These are phyloP conservation scores for Sebastiscus albofasciatus DNA, from an alignment of 2,797 vertebrate species.

Conservation along the genomic window DNA sequence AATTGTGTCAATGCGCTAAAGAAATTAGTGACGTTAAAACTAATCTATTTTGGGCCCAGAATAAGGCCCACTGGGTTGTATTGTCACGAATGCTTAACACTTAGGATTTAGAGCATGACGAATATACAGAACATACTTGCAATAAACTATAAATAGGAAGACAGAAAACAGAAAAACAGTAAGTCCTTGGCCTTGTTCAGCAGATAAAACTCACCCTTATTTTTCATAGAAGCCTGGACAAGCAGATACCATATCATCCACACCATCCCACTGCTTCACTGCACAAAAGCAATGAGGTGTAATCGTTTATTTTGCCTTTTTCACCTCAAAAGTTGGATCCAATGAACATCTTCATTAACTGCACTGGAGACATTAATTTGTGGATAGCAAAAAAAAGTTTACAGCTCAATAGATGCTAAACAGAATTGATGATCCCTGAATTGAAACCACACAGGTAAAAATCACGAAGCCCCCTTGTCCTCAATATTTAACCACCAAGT, in stretches of 20 bases:
- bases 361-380: constrained; percentile 20
- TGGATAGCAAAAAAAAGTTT: neutral
- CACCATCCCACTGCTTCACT: constrained; percentile 12
- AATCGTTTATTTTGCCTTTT: constrained; percentile 30
- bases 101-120: neutral
- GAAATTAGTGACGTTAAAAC: too few species aligned
- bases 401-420: constrained; percentile 16
- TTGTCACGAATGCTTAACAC: neutral
- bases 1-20: too few species aligned
- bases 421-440: constrained; percentile 19
- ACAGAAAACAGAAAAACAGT: constrained; percentile 4
- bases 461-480: neutral
- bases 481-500: constrained; percentile 6
- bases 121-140: neutral
- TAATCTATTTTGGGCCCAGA: neutral
- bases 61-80: neutral
- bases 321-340: constrained; percentile 26
- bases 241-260: constrained; percentile 25
- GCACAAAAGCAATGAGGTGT: constrained; percentile 44
- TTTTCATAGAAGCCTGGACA: constrained; percentile 25
- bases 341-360: constrained; percentile 48
- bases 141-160: neutral
- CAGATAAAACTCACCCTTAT: constrained; percentile 22
- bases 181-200: neutral
- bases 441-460: constrained; percentile 14